These are phyloP conservation scores for Apostichopus japonicus DNA, from an alignment of 35 echinoderm and acorn worm genomes.

Conservation along the genomic window DNA sequence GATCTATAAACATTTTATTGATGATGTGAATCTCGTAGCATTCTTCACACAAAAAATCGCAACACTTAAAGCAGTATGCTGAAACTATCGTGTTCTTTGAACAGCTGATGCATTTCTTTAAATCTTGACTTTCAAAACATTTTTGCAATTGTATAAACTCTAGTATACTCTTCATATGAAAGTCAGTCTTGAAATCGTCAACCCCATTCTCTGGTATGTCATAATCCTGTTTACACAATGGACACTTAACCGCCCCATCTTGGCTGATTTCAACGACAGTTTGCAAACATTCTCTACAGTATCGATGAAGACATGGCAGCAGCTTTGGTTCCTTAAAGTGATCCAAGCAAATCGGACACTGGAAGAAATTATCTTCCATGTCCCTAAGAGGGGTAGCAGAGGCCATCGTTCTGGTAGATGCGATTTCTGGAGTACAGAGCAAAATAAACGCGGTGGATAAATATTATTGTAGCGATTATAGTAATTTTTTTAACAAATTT, in stretches of 20 bases:
- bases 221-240: neutral
- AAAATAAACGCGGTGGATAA: too few species aligned
- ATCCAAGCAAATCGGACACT: constrained; percentile 30
- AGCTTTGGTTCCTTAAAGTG: constrained; percentile 31
- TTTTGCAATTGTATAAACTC: constrained; percentile 20
- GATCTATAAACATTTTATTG: neutral
- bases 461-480: too few species aligned
- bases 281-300: neutral
- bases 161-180: constrained; percentile 11
- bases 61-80: constrained; percentile 37
- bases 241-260: neutral
- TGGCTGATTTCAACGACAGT: neutral
- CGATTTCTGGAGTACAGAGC: too few species aligned
- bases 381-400: too few species aligned
- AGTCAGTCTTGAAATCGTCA: constrained; percentile 32
- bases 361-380: too few species aligned
- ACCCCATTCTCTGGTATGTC: neutral
- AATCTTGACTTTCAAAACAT: neutral
- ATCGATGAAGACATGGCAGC: constrained; percentile 24
- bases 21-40: neutral
- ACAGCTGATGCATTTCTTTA: neutral
- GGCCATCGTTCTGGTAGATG: too few species aligned
- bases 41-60: neutral
- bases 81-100: neutral
- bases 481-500: too few species aligned